Evolutionary conservation across 1,140 invertebrate genomes (phyloP), one percentile per base, ranked within the genome.

Genomic region (Lepidotrigona ventralis): DNA sequence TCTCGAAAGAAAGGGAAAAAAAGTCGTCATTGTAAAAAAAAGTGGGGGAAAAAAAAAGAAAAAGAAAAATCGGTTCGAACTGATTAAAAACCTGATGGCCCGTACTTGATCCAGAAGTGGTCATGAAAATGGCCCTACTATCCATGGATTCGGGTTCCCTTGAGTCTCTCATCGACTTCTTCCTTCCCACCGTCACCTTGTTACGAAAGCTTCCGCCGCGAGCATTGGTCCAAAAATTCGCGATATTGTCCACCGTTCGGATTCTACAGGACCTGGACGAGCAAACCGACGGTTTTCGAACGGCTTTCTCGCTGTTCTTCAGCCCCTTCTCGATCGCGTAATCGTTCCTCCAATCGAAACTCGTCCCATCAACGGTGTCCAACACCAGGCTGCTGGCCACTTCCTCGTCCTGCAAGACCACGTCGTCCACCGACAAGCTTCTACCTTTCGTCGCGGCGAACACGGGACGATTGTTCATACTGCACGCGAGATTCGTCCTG

Each of bases 61-160:
- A 11, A 60, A 23, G 21, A 23, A 72, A 73, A 53, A 19, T 46
- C 39, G 39, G 39, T 46, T 46, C 39, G 39, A 46, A 46, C 39
- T 46, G 39, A 46, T 46, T 46, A 75, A 60, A 75, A 75, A 83
- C 39, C 73, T 78, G 56, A 60, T 53, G 29, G 64, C 64, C 64
- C 91, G 58, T 93, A 93, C 92, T 93, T 92, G 92, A 91, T 80
- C 74, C 88, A 21, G 91, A 92, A 85, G 83, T 75, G 60, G 84
- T 88, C 69, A 86, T 84, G 39, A 87, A 60, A 56, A 90, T 78
- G 73, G 83, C 64, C 60, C 79, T 83, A 46, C 80, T 82, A 33
- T 90, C 81, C 76, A 86, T 29, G 21, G 74, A 79, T 58, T 90
- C 88, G 19, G 87, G 71, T 33, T 91, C 90, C 84, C 86, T 92